Evolutionary conservation across 2,797 vertebrate genomes (phyloP).

Genomic region (Notolabrus celidotus): DNA sequence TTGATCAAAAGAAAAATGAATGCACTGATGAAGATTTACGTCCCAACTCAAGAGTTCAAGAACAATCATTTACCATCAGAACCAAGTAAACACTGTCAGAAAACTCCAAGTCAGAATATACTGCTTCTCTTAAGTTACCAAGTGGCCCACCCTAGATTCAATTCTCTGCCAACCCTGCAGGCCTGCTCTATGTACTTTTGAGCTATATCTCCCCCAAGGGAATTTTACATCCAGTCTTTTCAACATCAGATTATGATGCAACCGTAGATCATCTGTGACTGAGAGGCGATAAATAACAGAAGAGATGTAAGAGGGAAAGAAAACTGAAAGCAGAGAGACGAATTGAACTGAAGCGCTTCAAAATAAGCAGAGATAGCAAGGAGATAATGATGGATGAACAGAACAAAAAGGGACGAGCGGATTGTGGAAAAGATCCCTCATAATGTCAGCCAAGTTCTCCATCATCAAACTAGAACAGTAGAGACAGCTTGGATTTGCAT

Average conservation of each 20-base stretch:
- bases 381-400: slow-evolving; percentile 50
- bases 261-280: slow-evolving; percentile 45
- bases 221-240: slow-evolving; percentile 62
- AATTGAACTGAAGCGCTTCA: slow-evolving; percentile 36
- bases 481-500: slow-evolving; percentile 77
- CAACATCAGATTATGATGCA: slow-evolving; percentile 64
- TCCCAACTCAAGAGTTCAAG: slow-evolving; percentile 45
- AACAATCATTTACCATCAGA: slow-evolving; percentile 70
- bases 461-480: slow-evolving; percentile 70
- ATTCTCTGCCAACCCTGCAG: slow-evolving; percentile 69
- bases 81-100: slow-evolving; percentile 75
- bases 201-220: slow-evolving; percentile 57
- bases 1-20: slow-evolving; percentile 67
- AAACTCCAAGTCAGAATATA: slow-evolving; percentile 57
- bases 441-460: slow-evolving; percentile 70
- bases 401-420: slow-evolving; percentile 50
- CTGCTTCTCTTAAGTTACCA: slow-evolving; percentile 66
- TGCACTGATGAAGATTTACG: slow-evolving; percentile 75
- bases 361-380: slow-evolving; percentile 36
- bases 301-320: not conserved
- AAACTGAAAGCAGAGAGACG: slow-evolving; percentile 3
- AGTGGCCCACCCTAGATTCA: slow-evolving; percentile 63
- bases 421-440: slow-evolving; percentile 50
- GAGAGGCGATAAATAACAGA: slow-evolving; percentile 14
- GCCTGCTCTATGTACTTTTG: slow-evolving; percentile 78